Conservation (phyloP, 2,797 vertebrate species). For the Galaxias olidus region DNA sequence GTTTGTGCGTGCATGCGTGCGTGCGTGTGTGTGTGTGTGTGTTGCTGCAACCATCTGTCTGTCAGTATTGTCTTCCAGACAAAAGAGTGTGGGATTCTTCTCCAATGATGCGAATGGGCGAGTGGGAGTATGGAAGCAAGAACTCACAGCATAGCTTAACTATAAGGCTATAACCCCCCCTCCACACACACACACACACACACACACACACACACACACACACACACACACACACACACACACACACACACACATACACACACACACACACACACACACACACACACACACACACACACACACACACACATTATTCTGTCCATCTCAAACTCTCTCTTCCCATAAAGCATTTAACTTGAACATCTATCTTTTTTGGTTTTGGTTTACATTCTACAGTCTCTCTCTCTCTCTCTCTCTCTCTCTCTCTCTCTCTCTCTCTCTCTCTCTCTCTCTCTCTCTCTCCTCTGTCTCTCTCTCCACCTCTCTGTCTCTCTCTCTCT, state of each 20-base stretch:
- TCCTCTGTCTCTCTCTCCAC: no score
- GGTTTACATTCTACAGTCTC: no score
- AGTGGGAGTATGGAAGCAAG: no score
- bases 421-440: no score
- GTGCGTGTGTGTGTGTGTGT: constrained; percentile 21
- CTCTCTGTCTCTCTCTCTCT: background rate
- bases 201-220: background rate
- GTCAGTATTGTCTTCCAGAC: constrained; percentile 57
- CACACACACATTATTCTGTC: background rate
- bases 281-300: background rate
- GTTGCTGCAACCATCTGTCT: constrained; percentile 60
- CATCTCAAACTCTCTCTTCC: background rate
- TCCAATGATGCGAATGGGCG: background rate
- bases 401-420: no score
- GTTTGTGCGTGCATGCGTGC: constrained; percentile 18
- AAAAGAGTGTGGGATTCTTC: constrained; percentile 34
- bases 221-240: constrained; percentile 1
- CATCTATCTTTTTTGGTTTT: no score
- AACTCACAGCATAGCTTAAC: no score
- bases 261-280: constrained; percentile 3
- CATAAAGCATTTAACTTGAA: no score
- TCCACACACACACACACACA: no score
- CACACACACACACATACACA: constrained; percentile 6
- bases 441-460: no score
- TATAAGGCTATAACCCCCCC: no score